Conservation (phyloP, 1,140 invertebrate species). For the Homarus americanus region DNA sequence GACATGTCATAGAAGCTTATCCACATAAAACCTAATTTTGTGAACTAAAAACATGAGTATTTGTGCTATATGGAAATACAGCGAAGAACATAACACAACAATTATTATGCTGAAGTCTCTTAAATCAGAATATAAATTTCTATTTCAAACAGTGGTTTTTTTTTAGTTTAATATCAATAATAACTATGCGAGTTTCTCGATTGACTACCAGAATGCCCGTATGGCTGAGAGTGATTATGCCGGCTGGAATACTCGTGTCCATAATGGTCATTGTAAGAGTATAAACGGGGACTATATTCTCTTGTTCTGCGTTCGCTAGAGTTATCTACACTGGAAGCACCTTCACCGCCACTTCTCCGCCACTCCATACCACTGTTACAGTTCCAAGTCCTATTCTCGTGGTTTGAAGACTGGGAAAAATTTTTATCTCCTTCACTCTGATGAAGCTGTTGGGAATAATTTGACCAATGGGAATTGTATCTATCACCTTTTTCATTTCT, state of each 20-base stretch:
- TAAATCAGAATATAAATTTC: conserved; percentile 10
- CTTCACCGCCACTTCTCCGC: conserved; percentile 60
- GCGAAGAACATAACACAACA: neutral
- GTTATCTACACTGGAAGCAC: conserved; percentile 54
- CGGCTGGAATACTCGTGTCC: conserved; percentile 55
- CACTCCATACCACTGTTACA: conserved; percentile 46
- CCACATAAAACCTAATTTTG: conserved; percentile 14
- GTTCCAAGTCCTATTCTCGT: conserved; percentile 62
- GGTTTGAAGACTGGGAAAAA: conserved; percentile 33
- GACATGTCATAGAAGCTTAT: neutral
- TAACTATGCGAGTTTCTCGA: conserved; percentile 64
- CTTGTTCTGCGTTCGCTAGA: conserved; percentile 52
- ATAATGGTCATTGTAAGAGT: conserved; percentile 47
- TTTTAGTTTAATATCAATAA: conserved; percentile 43
- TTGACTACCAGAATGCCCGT: conserved; percentile 68
- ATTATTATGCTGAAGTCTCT: neutral
- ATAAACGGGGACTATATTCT: conserved; percentile 54
- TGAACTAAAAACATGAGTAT: conserved; percentile 24
- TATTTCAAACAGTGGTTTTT: conserved; percentile 10
- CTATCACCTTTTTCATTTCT: conserved; percentile 45
- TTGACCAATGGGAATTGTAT: conserved; percentile 46
- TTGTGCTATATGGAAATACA: conserved; percentile 7
- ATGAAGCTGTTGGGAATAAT: conserved; percentile 37
- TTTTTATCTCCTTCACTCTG: conserved; percentile 47
- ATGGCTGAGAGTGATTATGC: conserved; percentile 67